phyloP scores from a whole-genome alignment of 2,888 invertebrate species.

The Dusona sp. region DNA sequence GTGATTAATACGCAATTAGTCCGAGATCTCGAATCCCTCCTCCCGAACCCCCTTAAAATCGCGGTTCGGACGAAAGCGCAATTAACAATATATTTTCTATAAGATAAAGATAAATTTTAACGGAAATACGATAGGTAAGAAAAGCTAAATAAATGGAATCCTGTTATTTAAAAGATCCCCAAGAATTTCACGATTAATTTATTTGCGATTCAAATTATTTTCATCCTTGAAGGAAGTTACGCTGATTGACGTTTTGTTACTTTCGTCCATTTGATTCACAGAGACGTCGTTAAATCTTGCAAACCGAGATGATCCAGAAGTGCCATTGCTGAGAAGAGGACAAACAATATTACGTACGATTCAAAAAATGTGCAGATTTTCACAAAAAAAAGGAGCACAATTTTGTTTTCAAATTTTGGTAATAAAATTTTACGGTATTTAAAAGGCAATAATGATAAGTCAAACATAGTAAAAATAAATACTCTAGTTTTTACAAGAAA shows the following conservation, averaged over 20 bases:
- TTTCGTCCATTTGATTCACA: conserved; percentile 11
- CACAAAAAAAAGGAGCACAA: no score
- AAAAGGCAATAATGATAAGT: no score
- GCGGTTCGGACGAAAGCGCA: conserved; percentile 42
- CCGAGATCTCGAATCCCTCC: conserved; percentile 37
- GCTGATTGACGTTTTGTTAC: not conserved
- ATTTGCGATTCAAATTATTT: not conserved
- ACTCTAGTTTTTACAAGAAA: no score
- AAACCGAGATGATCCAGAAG: conserved; percentile 62
- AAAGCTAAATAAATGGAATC: conserved; percentile 57
- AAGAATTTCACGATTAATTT: conserved; percentile 23
- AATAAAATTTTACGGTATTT: no score
- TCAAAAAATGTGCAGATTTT: not conserved
- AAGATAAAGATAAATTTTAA: conserved; percentile 44
- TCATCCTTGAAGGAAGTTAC: not conserved
- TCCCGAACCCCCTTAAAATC: conserved; percentile 12
- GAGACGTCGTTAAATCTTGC: conserved; percentile 46
- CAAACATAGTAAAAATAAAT: no score
- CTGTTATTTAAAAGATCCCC: conserved; percentile 47
- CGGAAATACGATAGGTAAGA: conserved; percentile 13
- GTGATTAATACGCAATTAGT: conserved; percentile 39
- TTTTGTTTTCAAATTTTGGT: no score
- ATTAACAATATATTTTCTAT: conserved; percentile 62
- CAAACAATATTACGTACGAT: not conserved
- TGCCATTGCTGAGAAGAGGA: conserved; percentile 59